Evolutionary conservation across 2,113 vertebrate genomes (phyloP).

Genomic region (Mus spicilegus): DNA sequence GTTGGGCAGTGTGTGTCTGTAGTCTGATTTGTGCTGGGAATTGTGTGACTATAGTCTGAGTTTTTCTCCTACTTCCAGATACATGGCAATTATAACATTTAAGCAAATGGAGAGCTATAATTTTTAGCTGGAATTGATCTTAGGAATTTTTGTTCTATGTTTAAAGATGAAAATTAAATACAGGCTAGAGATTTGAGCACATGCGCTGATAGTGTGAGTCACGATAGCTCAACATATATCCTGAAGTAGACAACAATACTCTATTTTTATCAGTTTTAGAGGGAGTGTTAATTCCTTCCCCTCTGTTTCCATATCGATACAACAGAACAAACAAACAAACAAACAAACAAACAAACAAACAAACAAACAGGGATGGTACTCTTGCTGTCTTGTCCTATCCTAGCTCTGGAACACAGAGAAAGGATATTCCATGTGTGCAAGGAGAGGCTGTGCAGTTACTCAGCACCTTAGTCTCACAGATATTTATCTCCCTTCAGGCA

Average conservation of each 20-base stretch:
- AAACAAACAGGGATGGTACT: not conserved
- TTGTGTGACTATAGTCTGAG: not conserved
- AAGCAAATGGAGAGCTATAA: not conserved
- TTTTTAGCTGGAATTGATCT: not conserved
- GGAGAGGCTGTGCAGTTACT: not conserved
- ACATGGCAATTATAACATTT: not conserved
- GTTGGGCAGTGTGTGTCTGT: not conserved
- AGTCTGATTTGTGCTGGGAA: not conserved
- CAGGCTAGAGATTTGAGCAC: not conserved
- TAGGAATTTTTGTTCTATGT: conserved; percentile 30
- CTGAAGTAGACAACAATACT: not conserved
- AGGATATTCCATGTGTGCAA: not conserved
- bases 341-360: not conserved
- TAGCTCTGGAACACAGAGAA: not conserved
- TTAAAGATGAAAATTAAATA: not conserved
- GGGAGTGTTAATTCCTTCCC: not conserved
- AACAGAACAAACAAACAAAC: not conserved
- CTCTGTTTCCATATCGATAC: not conserved
- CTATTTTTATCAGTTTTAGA: not conserved
- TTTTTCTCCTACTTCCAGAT: not conserved
- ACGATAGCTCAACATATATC: not conserved
- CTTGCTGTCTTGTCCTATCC: not conserved
- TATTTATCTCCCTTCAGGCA: not conserved
- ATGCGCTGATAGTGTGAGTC: not conserved
- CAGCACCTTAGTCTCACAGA: not conserved